These are phyloP conservation scores for Euclidia mi DNA, from an alignment of 2,888 invertebrate species.

Conservation along the genomic window DNA sequence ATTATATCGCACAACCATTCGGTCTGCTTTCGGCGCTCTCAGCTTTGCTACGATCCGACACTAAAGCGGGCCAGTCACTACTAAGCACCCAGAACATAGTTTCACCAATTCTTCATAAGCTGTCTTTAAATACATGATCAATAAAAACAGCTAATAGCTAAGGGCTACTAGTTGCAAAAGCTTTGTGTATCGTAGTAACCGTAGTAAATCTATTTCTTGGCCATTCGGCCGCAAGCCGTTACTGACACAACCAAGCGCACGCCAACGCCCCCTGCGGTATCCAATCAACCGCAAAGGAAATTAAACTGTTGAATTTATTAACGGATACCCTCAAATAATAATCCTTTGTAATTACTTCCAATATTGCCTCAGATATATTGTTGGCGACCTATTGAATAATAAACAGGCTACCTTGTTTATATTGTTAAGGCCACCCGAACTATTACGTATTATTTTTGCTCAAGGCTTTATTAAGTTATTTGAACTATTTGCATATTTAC, in stretches of 20 bases:
- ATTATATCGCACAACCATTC: too few species aligned
- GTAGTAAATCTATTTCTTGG: slow-evolving; percentile 61
- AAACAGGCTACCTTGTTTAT: slow-evolving; percentile 22
- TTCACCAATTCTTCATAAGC: too few species aligned
- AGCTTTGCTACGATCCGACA: too few species aligned
- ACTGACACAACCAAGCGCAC: slow-evolving; percentile 25
- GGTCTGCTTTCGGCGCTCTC: too few species aligned
- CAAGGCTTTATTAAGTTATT: too few species aligned
- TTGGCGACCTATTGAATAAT: slow-evolving; percentile 32
- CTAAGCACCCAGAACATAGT: too few species aligned
- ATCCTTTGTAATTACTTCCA: slow-evolving; percentile 59
- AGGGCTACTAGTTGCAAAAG: slow-evolving; percentile 30
- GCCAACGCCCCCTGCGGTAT: slow-evolving; percentile 59
- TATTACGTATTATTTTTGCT: neutral
- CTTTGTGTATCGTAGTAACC: slow-evolving; percentile 19
- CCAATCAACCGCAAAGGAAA: slow-evolving; percentile 81
- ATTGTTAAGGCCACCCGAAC: neutral
- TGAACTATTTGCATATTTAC: too few species aligned
- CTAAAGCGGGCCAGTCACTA: too few species aligned
- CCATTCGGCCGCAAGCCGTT: slow-evolving; percentile 25
- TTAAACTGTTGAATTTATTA: slow-evolving; percentile 82
- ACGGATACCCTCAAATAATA: slow-evolving; percentile 65
- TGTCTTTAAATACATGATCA: too few species aligned
- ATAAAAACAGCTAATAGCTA: too few species aligned
- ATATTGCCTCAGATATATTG: slow-evolving; percentile 40